Percentiles rank a stretch among this genome's conserved stretches.
Evolutionary conservation across 2,888 invertebrate genomes (phyloP).

Genomic region (Trissoscelio sp.): DNA sequence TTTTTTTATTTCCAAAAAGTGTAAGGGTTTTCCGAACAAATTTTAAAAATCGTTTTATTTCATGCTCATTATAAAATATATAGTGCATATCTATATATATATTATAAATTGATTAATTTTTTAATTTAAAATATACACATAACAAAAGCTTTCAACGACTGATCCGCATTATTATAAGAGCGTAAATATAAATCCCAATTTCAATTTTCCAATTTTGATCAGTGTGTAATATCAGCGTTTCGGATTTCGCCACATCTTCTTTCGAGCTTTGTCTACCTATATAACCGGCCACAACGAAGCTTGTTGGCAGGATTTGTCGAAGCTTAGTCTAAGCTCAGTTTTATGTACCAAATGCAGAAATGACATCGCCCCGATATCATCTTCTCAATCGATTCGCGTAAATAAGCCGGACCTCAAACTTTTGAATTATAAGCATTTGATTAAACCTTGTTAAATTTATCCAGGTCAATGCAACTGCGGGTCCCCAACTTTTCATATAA

Average conservation of each 20-base stretch:
- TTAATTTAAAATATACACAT: no score
- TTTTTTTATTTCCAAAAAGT: no score
- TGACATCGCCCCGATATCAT: constrained; percentile 41
- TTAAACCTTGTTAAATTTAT: constrained; percentile 42
- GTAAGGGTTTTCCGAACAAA: no score
- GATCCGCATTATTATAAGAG: neutral
- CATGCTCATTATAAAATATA: no score
- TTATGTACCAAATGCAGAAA: constrained; percentile 39
- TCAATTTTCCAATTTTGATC: neutral
- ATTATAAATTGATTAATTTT: no score
- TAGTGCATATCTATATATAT: no score
- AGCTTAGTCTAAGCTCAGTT: constrained; percentile 43
- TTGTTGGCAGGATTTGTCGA: constrained; percentile 34
- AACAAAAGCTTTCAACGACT: no score
- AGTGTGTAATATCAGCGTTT: constrained; percentile 21
- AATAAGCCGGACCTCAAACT: constrained; percentile 53
- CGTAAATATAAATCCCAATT: neutral
- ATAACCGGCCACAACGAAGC: constrained; percentile 24
- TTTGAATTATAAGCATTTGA: constrained; percentile 39
- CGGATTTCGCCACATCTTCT: constrained; percentile 21
- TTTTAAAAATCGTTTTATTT: no score
- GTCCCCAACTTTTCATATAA: neutral
- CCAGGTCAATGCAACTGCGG: constrained; percentile 15
- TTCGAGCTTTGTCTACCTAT: constrained; percentile 3
- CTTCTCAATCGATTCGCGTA: constrained; percentile 44